A percentile compares a stretch with the other conserved stretches of the same genome.
Evolutionary conservation across 2,888 invertebrate species (phyloP).

Genomic region (Cheilosia urbana): DNA sequence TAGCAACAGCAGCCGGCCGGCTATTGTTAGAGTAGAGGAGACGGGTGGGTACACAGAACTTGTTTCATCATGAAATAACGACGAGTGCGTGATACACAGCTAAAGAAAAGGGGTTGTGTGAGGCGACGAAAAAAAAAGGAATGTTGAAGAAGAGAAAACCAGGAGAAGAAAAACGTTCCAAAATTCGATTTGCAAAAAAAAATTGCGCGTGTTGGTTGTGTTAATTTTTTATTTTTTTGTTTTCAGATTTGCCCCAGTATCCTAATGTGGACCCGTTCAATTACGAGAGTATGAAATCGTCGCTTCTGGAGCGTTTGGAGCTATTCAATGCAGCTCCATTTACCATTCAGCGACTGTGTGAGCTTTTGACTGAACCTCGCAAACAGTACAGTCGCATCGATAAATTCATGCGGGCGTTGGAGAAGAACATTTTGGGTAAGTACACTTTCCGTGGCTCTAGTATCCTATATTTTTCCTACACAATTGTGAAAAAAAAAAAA

Average conservation of each 20-base stretch:
- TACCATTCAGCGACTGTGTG: slow-evolving; percentile 97
- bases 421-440: slow-evolving; percentile 92
- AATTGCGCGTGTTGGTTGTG: slow-evolving; percentile 4
- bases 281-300: slow-evolving; percentile 94
- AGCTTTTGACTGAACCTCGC: slow-evolving; percentile 94
- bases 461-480: slow-evolving; percentile 33
- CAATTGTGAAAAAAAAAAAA: slow-evolving; percentile 22
- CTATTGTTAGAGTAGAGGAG: slow-evolving; percentile 49
- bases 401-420: slow-evolving; percentile 98
- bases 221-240: slow-evolving; percentile 30
- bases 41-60: slow-evolving; percentile 71
- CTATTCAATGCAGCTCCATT: slow-evolving; percentile 96
- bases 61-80: slow-evolving; percentile 65
- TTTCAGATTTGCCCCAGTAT: slow-evolving; percentile 91
- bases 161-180: slow-evolving; percentile 12
- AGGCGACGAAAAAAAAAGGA: slow-evolving; percentile 47
- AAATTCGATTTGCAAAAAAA: slow-evolving; percentile 2
- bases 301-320: slow-evolving; percentile 91
- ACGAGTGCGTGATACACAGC: slow-evolving; percentile 40
- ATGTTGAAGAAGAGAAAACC: slow-evolving; percentile 9
- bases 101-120: slow-evolving; percentile 54
- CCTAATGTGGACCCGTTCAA: slow-evolving; percentile 96
- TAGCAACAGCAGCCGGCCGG: slow-evolving; percentile 58
- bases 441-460: slow-evolving; percentile 40
- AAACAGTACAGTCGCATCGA: slow-evolving; percentile 98